Percentiles rank a stretch among this genome's conserved stretches.
Evolutionary conservation across 1,140 invertebrate genomes (phyloP).

Genomic region (Trinorchestia longiramus): DNA sequence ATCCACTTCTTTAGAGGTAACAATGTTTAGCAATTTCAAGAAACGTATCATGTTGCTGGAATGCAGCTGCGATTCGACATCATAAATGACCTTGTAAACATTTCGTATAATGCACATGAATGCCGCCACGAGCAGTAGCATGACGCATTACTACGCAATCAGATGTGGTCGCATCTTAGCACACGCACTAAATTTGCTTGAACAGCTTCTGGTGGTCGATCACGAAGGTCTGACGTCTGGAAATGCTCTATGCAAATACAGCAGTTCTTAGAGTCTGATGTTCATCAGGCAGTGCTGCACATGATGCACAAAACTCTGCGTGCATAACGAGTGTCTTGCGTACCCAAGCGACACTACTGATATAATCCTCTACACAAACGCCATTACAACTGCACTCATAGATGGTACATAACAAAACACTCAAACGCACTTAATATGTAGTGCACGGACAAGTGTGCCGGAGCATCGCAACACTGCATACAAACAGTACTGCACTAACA

Average conservation of each 20-base stretch:
- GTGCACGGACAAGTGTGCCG: not conserved
- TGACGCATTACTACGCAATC: not conserved
- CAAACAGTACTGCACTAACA: not conserved
- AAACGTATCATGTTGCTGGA: not conserved
- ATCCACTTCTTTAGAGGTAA: too few relatives aligned
- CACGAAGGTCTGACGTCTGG: not conserved
- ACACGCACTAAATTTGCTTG: not conserved
- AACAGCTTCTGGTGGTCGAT: not conserved
- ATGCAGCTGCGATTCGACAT: not conserved
- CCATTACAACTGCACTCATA: not conserved
- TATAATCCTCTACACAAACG: not conserved
- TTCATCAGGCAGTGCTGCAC: not conserved
- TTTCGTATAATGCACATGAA: not conserved
- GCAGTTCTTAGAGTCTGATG: too few relatives aligned
- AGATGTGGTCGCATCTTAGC: not conserved
- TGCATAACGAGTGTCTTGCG: not conserved
- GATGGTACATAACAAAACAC: not conserved
- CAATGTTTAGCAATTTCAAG: not conserved
- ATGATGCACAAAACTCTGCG: not conserved
- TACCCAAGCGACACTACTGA: too few relatives aligned
- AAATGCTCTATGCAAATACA: not conserved
- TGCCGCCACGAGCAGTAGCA: not conserved
- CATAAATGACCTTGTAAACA: not conserved
- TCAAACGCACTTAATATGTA: not conserved
- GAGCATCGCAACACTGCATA: not conserved